Evolutionary conservation across 1,140 invertebrate genomes (phyloP).

Genomic region (Oreohelix idahoensis): DNA sequence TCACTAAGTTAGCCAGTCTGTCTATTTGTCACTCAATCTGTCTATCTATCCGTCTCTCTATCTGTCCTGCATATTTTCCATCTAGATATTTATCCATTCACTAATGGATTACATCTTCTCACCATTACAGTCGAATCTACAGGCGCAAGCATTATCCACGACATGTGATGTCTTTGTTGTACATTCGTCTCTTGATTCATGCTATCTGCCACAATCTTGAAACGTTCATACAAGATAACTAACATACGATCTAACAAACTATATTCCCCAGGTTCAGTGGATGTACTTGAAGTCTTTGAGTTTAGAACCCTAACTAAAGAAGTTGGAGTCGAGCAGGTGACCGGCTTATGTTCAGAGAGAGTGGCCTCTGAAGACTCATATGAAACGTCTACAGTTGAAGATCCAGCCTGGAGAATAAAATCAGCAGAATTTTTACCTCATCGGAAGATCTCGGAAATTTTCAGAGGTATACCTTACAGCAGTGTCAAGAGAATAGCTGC

Average conservation of each 20-base stretch:
- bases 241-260: too few species aligned
- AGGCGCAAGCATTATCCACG: too few species aligned
- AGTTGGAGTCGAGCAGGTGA: background rate
- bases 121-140: too few species aligned
- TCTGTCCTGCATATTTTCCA: too few species aligned
- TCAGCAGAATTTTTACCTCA: slow-evolving; percentile 10
- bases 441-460: slow-evolving; percentile 20
- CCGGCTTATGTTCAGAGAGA: slow-evolving; percentile 8
- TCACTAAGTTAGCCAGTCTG: too few species aligned
- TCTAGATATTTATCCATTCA: too few species aligned
- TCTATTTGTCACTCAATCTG: too few species aligned
- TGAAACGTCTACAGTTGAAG: background rate
- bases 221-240: background rate
- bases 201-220: background rate
- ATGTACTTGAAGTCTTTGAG: slow-evolving; percentile 29
- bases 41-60: too few species aligned
- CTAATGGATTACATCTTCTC: too few species aligned
- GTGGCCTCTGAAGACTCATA: background rate
- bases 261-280: slow-evolving; percentile 12
- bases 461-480: slow-evolving; percentile 20
- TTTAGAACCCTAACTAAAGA: background rate
- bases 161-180: too few species aligned
- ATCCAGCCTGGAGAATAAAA: slow-evolving; percentile 26
- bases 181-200: too few species aligned
- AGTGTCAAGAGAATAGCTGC: too few species aligned